Base-by-base conservation (phyloP, 2,113 vertebrate genomes). In the Nerophis ophidion region DNA sequence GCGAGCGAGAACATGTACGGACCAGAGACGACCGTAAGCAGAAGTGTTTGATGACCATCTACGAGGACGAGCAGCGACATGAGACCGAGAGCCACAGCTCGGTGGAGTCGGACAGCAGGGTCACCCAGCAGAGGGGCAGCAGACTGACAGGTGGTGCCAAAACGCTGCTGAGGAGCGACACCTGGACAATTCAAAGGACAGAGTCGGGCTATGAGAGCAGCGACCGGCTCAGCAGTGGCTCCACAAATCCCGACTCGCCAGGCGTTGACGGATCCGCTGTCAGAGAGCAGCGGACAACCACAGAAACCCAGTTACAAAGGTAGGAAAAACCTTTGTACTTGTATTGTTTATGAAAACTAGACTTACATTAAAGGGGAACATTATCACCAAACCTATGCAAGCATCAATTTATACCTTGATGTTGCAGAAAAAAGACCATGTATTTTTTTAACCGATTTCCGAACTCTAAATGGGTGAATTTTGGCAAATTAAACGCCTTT, bases 181-280 rank as follows among this genome's bases (percentile, higher is more conserved):
- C 84, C 49, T 94, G 95, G 94, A 94, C 92, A 62, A 92, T 94
- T 71, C 96, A 95, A 65, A 93, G 94, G 80, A 95, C 94, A 0
- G 96, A 99, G 81, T 97, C 94, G 8, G 97, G 94, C 0, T 96
- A 96, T 4, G 95, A 99, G 84, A 98, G 95, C 88, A 96, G 94
- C 7, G 93, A 97, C 59, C 88, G 92, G 35, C 88, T 95, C 72
- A 95, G 95, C 84, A 97, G 93, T 1, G 94, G 92, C 16, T 96
- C 96, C 62, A 90, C 93, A 60, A 94, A 92, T 63, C 89, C 92
- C 0, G 95, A 99, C 80, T 95, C 95, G 0, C 93, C 93, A 0
- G 76, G 89, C 11, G 82, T 88, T 2, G 93, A 96, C 54, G 90
- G 90, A 72, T 89, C 80, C 9, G 80, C 72, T 5, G 35, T 82